Evolutionary conservation across 2,797 vertebrate genomes (phyloP), one percentile per base, ranked within the genome.

Genomic region (Sitta carolinensis): DNA sequence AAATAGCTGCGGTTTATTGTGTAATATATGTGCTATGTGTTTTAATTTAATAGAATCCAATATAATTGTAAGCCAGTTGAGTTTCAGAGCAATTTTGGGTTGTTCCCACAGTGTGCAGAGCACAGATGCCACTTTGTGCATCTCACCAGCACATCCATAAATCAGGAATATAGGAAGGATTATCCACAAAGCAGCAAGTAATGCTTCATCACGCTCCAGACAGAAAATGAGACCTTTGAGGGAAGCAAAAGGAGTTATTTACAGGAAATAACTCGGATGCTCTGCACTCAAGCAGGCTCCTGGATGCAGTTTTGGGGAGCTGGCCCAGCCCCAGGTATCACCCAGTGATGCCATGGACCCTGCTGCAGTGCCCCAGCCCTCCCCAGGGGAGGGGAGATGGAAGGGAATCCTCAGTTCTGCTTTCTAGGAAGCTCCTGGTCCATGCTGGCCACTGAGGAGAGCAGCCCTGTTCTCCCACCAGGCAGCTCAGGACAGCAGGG

Each of bases 11-110:
- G 98, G 98, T 98, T 98, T 98, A 98, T 98, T 98, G 98, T 98
- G 98, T 98, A 98, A 99, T 98, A 98, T 97, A 98, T 98, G 98
- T 98, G 98, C 98, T 98, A 98, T 98, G 98, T 97, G 97, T 98
- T 98, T 98, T 98, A 97, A 97, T 97, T 98, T 98, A 98, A 98
- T 97, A 96, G 97, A 98, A 98, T 98, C 98, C 98, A 98, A 97
- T 98, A 98, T 98, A 98, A 98, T 98, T 98, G 98, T 97, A 94
- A 98, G 97, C 98, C 97, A 98, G 98, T 97, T 47, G 87, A 97
- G 98, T 97, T 98, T 93, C 97, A 95, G 98, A 97, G 98, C 97
- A 96, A 85, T 89, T 93, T 80, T 42, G 92, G 95, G 93, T 25
- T 91, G 96, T 97, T 97, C 95, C 95, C 96, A 97, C 94, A 96